Percentiles rank a stretch among this genome's conserved stretches.
Evolutionary conservation across 2,888 invertebrate species (phyloP).

Genomic region (Apeira syringaria): DNA sequence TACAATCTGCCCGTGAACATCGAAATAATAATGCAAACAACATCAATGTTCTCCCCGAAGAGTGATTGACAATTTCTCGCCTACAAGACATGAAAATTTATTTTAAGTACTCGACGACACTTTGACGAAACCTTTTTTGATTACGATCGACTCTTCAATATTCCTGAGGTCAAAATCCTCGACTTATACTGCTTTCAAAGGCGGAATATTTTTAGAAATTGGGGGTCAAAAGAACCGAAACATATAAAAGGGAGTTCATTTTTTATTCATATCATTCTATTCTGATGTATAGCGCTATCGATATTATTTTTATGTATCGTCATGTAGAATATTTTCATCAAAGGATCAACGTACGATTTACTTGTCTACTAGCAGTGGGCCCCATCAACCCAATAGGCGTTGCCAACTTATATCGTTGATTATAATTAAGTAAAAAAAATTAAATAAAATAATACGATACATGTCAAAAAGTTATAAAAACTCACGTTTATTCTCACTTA

Average conservation of each 20-base stretch:
- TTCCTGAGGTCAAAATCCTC: conserved; percentile 4
- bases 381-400: no score
- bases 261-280: conserved; percentile 16
- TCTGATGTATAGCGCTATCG: conserved; percentile 6
- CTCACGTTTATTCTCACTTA: no score
- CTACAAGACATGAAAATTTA: conserved; percentile 3
- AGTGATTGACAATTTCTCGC: conserved; percentile 10
- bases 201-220: conserved; percentile 8
- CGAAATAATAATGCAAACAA: conserved; percentile 7
- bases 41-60: conserved; percentile 1
- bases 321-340: conserved; percentile 27
- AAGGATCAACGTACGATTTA: conserved; percentile 5
- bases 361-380: no score
- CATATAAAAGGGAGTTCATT: background rate
- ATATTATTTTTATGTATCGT: conserved; percentile 9
- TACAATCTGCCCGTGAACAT: background rate
- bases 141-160: conserved; percentile 11
- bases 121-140: conserved; percentile 10
- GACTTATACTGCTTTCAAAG: conserved; percentile 7
- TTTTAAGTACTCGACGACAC: background rate
- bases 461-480: no score
- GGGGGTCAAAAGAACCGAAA: background rate
- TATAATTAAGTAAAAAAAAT: no score
- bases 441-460: no score
- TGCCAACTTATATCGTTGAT: no score